A percentile compares a stretch with the other conserved stretches of the same genome.
These are phyloP conservation scores for Leptopilina boulardi DNA, from an alignment of 1,140 invertebrate genomes.

Conservation along the genomic window DNA sequence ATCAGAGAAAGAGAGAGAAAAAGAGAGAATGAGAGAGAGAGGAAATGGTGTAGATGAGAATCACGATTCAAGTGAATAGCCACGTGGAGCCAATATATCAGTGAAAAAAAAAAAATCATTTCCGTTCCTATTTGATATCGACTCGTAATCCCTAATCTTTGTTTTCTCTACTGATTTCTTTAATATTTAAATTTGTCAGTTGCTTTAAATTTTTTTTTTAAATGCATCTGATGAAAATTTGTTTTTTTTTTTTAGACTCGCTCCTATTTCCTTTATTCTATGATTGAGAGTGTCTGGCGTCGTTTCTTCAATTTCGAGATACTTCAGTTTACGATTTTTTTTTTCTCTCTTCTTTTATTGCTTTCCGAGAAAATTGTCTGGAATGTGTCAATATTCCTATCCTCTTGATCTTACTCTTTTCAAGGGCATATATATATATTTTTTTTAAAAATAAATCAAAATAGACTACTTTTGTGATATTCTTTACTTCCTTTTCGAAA, in stretches of 20 bases:
- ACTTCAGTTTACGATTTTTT: constrained; percentile 34
- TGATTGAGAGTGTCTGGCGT: constrained; percentile 46
- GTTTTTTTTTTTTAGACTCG: neutral
- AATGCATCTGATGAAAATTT: neutral
- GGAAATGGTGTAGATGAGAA: constrained; percentile 60
- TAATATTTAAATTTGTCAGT: no score
- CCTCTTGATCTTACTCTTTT: no score
- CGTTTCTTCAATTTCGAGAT: constrained; percentile 44
- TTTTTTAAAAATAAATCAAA: no score
- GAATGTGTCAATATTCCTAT: no score
- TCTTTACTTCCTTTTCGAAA: no score
- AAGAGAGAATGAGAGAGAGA: constrained; percentile 15
- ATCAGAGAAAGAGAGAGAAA: constrained; percentile 35
- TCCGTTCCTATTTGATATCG: no score
- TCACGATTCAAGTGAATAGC: constrained; percentile 56
- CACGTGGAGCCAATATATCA: constrained; percentile 67
- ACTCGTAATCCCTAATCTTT: no score
- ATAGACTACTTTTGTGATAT: no score
- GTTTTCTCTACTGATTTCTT: no score
- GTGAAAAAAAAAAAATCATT: constrained; percentile 34
- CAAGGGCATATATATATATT: no score
- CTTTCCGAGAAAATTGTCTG: neutral
- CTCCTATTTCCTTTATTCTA: constrained; percentile 38
- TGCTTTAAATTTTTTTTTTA: neutral
- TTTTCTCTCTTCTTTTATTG: constrained; percentile 3